Percentiles rank a stretch among this genome's conserved stretches.
These are phyloP conservation scores for Diachrysia chrysitis DNA, from an alignment of 2,888 invertebrate species.

Conservation along the genomic window DNA sequence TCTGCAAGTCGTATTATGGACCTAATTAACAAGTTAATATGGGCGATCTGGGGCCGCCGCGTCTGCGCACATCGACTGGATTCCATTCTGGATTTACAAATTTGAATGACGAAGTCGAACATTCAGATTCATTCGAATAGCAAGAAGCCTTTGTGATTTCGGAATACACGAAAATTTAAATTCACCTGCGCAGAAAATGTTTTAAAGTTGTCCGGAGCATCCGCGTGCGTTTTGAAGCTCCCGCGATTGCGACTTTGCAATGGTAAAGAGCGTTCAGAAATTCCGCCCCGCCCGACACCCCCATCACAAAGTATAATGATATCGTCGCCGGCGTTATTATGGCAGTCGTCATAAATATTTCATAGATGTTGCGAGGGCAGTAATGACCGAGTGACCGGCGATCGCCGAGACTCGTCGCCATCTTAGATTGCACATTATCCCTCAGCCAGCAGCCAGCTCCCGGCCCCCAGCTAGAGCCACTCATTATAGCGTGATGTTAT, in stretches of 20 bases:
- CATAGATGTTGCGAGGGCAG: conserved; percentile 85
- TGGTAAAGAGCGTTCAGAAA: conserved; percentile 88
- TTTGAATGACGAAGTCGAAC: conserved; percentile 57
- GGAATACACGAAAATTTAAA: conserved; percentile 66
- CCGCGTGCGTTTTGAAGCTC: conserved; percentile 70
- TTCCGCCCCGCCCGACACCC: conserved; percentile 88
- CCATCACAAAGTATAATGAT: conserved; percentile 90
- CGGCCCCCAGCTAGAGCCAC: conserved; percentile 33
- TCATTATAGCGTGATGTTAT: conserved; percentile 51
- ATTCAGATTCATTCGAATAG: conserved; percentile 54
- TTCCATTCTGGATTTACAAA: conserved; percentile 60
- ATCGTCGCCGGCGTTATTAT: conserved; percentile 88
- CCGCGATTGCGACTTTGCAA: conserved; percentile 86
- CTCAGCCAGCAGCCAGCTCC: conserved; percentile 37
- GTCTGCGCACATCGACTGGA: conserved; percentile 81
- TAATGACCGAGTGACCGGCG: conserved; percentile 88
- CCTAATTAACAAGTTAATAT: conserved; percentile 97
- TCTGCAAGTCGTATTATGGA: conserved; percentile 97
- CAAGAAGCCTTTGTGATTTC: conserved; percentile 65
- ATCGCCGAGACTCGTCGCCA: conserved; percentile 66
- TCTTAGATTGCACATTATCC: conserved; percentile 63
- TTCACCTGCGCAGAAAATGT: conserved; percentile 76
- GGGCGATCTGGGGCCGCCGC: conserved; percentile 91
- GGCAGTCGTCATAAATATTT: conserved; percentile 89
- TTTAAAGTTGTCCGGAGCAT: conserved; percentile 61